Conservation (phyloP, 2,113 vertebrate genomes). For the Taxidea taxus region DNA sequence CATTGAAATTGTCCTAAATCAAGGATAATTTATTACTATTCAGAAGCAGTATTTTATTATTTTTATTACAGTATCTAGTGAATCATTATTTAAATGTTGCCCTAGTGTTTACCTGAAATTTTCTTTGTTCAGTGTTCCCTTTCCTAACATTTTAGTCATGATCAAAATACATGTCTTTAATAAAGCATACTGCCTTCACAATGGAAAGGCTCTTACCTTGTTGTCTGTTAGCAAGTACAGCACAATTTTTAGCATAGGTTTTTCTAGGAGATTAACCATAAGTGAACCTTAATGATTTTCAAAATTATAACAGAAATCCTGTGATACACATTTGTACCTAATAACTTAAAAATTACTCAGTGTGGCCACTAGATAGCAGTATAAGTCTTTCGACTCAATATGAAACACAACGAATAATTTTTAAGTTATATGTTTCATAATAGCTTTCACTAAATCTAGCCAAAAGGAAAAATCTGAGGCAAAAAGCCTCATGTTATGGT, state of each 20-base stretch:
- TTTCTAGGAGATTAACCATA: background rate
- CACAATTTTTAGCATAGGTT: background rate
- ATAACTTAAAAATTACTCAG: constrained; percentile 33
- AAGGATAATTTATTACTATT: background rate
- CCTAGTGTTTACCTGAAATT: background rate
- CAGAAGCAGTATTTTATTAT: background rate
- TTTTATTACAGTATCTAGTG: background rate
- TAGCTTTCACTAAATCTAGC: constrained; percentile 43
- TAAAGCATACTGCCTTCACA: background rate
- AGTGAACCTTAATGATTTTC: constrained; percentile 12
- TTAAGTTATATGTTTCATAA: background rate
- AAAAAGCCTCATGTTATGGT: constrained; percentile 32
- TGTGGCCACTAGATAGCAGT: constrained; percentile 82
- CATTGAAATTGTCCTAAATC: background rate
- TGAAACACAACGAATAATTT: constrained; percentile 15
- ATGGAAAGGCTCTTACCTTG: background rate
- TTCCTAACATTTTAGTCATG: background rate
- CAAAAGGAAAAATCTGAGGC: constrained; percentile 36
- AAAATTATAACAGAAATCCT: background rate
- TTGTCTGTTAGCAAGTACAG: background rate
- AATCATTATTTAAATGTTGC: background rate
- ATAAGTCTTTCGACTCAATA: constrained; percentile 58
- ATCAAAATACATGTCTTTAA: background rate
- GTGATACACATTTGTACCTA: background rate
- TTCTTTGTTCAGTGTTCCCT: background rate